Conservation (phyloP, 2,888 invertebrate species). For the Galeruca laticollis region DNA sequence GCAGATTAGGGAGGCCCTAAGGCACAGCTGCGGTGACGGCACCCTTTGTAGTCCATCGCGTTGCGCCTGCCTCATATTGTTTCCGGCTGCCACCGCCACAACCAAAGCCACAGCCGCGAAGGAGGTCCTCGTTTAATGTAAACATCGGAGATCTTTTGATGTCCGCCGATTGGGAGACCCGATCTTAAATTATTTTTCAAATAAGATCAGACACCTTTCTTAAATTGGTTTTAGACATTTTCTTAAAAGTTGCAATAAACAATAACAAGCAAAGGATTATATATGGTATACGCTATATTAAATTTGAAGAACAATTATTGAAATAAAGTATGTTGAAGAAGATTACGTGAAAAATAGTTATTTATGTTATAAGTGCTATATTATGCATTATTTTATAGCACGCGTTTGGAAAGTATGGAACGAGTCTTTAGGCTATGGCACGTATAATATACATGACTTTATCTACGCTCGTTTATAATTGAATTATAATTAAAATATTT, state of each 20-base stretch:
- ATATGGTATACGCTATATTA: too few relatives aligned
- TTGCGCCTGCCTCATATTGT: constrained; percentile 67
- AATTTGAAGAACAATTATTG: too few relatives aligned
- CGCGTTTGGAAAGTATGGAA: too few relatives aligned
- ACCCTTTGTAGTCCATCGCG: constrained; percentile 64
- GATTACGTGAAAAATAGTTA: too few relatives aligned
- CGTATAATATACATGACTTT: too few relatives aligned
- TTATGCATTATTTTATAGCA: too few relatives aligned
- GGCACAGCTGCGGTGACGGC: constrained; percentile 63
- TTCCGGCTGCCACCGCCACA: constrained; percentile 64
- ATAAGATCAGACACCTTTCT: constrained; percentile 53
- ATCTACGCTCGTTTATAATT: too few relatives aligned
- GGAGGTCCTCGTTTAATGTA: constrained; percentile 77
- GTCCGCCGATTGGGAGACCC: constrained; percentile 67
- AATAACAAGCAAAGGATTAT: neutral
- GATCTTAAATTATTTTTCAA: constrained; percentile 66
- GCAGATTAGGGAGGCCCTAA: constrained; percentile 44
- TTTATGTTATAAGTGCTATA: too few relatives aligned
- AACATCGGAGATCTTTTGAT: constrained; percentile 75
- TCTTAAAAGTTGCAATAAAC: neutral
- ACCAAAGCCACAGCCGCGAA: constrained; percentile 12
- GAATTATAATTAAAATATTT: too few relatives aligned
- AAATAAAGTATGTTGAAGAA: too few relatives aligned
- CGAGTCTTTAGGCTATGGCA: too few relatives aligned
- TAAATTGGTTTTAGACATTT: constrained; percentile 8